Conservation (phyloP, 2,113 vertebrate species). For the Lampris megalopsis region DNA sequence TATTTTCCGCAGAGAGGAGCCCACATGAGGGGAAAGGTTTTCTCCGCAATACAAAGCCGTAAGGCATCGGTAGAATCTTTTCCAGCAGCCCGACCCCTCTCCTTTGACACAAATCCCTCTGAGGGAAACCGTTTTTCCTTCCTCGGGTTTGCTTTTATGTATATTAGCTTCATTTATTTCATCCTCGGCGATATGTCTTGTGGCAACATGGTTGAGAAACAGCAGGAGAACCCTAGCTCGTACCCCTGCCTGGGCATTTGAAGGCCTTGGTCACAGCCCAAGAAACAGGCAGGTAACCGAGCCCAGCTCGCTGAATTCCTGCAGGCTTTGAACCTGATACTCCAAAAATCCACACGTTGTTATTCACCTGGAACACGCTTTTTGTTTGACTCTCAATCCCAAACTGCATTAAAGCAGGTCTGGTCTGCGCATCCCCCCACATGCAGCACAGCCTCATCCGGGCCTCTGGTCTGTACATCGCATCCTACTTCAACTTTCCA, state of each 20-base stretch:
- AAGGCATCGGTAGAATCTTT: slow-evolving; percentile 65
- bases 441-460: slow-evolving; percentile 35
- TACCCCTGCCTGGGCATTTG: slow-evolving; percentile 51
- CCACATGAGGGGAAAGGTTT: slow-evolving; percentile 44
- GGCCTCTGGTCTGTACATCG: slow-evolving; percentile 50
- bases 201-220: slow-evolving; percentile 33
- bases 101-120: slow-evolving; percentile 71
- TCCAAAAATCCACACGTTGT: slow-evolving; percentile 66
- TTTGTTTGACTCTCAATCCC: slow-evolving; percentile 59
- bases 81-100: slow-evolving; percentile 44
- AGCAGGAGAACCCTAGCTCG: slow-evolving; percentile 49
- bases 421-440: slow-evolving; percentile 22
- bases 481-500: slow-evolving; percentile 39
- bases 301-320: slow-evolving; percentile 40
- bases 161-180: slow-evolving; percentile 37
- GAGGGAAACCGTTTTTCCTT: slow-evolving; percentile 44
- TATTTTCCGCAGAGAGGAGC: slow-evolving; percentile 56
- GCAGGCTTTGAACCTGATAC: slow-evolving; percentile 59
- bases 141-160: slow-evolving; percentile 41
- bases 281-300: slow-evolving; percentile 48
- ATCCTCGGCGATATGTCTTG: slow-evolving; percentile 15
- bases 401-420: slow-evolving; percentile 38
- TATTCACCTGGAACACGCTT: slow-evolving; percentile 67
- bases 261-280: slow-evolving; percentile 59
- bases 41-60: slow-evolving; percentile 49